A percentile compares a stretch with the other conserved stretches of the same genome.
Conservation (phyloP, 2,888 invertebrate species). For the Polyommatus iphigenia region DNA sequence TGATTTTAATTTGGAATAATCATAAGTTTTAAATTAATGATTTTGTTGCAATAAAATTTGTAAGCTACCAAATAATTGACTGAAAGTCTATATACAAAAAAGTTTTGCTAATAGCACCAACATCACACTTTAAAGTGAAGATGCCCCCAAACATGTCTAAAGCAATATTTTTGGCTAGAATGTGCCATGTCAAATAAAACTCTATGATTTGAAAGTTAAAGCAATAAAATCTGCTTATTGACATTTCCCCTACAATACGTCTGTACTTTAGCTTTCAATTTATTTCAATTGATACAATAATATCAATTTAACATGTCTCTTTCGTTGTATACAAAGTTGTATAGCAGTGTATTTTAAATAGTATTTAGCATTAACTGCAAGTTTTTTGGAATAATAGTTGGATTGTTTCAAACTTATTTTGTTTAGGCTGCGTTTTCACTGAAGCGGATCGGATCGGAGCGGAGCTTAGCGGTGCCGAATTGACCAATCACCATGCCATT, state of each 20-base stretch:
- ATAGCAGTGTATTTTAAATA: conserved; percentile 21
- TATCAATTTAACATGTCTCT: conserved; percentile 55
- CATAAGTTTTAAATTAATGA: not conserved
- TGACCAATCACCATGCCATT: no score
- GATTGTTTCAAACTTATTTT: not conserved
- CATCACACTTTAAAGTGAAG: no score
- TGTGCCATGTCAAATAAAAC: not conserved
- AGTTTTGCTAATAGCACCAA: no score
- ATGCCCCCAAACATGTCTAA: no score
- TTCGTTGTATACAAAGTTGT: not conserved
- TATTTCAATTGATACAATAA: conserved; percentile 60
- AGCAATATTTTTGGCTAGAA: not conserved
- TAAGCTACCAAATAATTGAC: no score
- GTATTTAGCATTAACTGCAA: not conserved
- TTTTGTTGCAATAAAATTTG: not conserved
- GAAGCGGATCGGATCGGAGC: no score
- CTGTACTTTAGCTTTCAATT: conserved; percentile 49
- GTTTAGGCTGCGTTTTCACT: not conserved
- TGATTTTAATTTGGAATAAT: conserved; percentile 12
- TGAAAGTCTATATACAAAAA: no score
- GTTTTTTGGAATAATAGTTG: not conserved
- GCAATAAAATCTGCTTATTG: not conserved
- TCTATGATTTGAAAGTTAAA: not conserved
- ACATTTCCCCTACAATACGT: not conserved
- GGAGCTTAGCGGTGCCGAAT: no score